These are phyloP conservation scores for Penaeus chinensis DNA, from an alignment of 1,140 invertebrate species.

Conservation along the genomic window DNA sequence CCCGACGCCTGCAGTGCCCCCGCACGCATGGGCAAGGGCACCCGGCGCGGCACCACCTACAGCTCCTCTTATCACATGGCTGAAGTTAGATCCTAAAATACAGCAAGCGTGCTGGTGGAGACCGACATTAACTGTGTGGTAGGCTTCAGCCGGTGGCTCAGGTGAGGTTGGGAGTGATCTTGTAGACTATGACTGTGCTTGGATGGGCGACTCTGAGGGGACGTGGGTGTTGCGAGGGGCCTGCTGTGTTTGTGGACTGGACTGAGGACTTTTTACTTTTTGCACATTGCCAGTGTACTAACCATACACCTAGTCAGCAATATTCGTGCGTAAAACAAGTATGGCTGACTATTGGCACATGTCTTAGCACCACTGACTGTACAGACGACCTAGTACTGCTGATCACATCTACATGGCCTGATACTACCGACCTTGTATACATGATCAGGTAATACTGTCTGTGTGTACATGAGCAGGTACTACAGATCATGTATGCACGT, in stretches of 20 bases:
- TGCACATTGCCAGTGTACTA: too few species aligned
- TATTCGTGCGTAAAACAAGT: too few species aligned
- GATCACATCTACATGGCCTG: too few species aligned
- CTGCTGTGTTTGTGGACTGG: slow-evolving; percentile 41
- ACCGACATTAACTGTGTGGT: slow-evolving; percentile 61
- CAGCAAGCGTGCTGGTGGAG: slow-evolving; percentile 62
- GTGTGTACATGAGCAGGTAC: slow-evolving; percentile 3
- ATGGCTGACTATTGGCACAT: too few species aligned
- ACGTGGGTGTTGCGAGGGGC: slow-evolving; percentile 51
- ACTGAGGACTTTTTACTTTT: slow-evolving; percentile 18
- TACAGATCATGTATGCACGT: background rate
- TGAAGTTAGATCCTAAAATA: slow-evolving; percentile 62
- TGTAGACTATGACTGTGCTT: slow-evolving; percentile 53
- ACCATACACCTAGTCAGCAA: too few species aligned
- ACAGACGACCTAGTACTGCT: too few species aligned
- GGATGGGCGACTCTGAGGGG: slow-evolving; percentile 53
- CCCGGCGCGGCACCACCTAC: slow-evolving; percentile 51
- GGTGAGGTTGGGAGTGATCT: slow-evolving; percentile 36
- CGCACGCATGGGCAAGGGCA: slow-evolving; percentile 1
- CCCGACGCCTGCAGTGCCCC: slow-evolving; percentile 13
- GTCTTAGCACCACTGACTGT: too few species aligned
- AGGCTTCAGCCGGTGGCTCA: slow-evolving; percentile 60
- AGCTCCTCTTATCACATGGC: slow-evolving; percentile 60
- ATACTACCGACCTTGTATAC: slow-evolving; percentile 12
- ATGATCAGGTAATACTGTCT: slow-evolving; percentile 30